Evolutionary conservation across 2,888 invertebrate genomes (phyloP).

Genomic region (Arctia plantaginis): DNA sequence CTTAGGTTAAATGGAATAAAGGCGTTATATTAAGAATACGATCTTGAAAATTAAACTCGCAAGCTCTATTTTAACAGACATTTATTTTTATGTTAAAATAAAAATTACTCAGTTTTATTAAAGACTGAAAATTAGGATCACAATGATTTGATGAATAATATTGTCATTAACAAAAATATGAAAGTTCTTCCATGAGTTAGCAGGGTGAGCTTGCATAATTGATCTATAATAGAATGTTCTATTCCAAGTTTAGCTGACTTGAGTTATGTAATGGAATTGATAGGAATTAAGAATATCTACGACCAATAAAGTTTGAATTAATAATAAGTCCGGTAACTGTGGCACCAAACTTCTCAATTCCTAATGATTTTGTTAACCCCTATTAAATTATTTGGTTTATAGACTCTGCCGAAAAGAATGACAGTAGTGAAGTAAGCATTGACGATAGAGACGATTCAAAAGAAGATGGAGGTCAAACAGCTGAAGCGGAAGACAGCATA

Average conservation of each 20-base stretch:
- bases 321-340: not conserved
- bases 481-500: conserved; percentile 61
- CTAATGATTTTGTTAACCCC: not conserved
- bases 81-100: not conserved
- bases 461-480: conserved; percentile 71
- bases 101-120: no score
- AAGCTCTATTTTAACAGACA: no score
- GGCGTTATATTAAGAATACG: no score
- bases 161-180: not conserved
- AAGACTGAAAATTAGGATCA: no score
- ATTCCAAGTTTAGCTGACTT: not conserved
- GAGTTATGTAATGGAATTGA: not conserved
- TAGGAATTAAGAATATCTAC: not conserved
- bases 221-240: not conserved
- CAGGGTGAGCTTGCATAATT: not conserved
- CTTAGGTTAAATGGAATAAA: no score
- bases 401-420: conserved; percentile 84
- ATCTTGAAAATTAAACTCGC: no score
- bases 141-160: no score
- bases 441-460: conserved; percentile 73
- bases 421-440: conserved; percentile 83
- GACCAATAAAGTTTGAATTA: not conserved
- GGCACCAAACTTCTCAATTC: not conserved
- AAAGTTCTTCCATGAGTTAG: not conserved
- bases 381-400: conserved; percentile 44